phyloP scores from a whole-genome alignment of 2,888 invertebrate genomes.

The Abscondita cerata region DNA sequence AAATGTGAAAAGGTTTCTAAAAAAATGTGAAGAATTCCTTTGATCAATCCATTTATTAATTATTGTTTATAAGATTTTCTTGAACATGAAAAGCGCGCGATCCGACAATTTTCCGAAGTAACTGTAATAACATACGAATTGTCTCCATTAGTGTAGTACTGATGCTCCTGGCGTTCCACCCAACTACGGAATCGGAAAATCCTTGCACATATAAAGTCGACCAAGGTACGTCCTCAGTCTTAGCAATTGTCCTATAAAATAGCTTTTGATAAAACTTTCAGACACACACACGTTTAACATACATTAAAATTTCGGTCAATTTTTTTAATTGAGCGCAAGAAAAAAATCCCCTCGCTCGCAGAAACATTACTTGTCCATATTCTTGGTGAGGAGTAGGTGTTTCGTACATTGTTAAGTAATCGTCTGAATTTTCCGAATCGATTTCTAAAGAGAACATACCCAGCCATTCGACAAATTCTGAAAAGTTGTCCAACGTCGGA shows the following conservation, averaged over 20 bases:
- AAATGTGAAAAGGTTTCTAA: no score
- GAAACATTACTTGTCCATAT: conserved; percentile 54
- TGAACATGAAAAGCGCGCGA: conserved; percentile 52
- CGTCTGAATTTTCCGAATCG: conserved; percentile 52
- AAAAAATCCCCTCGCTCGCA: conserved; percentile 63
- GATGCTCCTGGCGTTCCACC: conserved; percentile 61
- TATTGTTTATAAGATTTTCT: conserved; percentile 47
- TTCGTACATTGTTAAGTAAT: conserved; percentile 57
- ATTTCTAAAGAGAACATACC: conserved; percentile 61
- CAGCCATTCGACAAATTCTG: conserved; percentile 64
- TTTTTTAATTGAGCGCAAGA: conserved; percentile 54
- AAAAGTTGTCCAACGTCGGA: conserved; percentile 52
- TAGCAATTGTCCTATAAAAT: conserved; percentile 2
- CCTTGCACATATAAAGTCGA: conserved; percentile 63
- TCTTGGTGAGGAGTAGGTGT: conserved; percentile 52
- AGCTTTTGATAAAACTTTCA: neutral
- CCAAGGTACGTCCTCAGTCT: conserved; percentile 56
- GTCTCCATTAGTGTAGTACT: conserved; percentile 58
- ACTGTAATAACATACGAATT: conserved; percentile 59
- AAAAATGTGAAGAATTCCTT: no score
- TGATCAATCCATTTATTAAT: no score
- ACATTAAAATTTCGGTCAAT: conserved; percentile 55
- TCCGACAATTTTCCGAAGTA: conserved; percentile 46
- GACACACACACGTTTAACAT: conserved; percentile 28
- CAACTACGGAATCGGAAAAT: conserved; percentile 63